A percentile compares a stretch with the other conserved stretches of the same genome.
Conservation (phyloP, 92 coral and sea anemone species). For the Meandrina meandrites region DNA sequence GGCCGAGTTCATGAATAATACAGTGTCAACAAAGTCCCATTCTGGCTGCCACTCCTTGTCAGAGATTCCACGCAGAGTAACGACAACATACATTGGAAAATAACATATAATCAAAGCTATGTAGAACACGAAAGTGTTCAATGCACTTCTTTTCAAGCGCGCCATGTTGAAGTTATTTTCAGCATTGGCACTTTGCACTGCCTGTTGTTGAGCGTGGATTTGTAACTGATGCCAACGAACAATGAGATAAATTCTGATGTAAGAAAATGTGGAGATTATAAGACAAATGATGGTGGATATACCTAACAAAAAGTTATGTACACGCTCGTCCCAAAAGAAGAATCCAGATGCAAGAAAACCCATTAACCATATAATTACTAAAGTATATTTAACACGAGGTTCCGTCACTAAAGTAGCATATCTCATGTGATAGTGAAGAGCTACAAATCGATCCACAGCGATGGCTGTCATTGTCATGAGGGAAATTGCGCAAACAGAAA, state of each 20-base stretch:
- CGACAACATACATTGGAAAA: background rate
- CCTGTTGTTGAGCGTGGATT: background rate
- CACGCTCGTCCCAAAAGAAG: background rate
- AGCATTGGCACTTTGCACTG: background rate
- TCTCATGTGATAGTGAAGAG: constrained; percentile 30
- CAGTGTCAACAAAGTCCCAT: background rate
- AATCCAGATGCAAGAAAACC: background rate
- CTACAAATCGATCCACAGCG: constrained; percentile 27
- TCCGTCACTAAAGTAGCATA: constrained; percentile 15
- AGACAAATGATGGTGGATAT: background rate
- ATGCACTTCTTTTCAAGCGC: background rate
- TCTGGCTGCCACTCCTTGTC: background rate
- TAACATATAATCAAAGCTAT: background rate
- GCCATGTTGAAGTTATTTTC: background rate
- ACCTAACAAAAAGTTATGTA: background rate
- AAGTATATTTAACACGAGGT: background rate
- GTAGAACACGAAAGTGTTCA: background rate
- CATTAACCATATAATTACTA: background rate
- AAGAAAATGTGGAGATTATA: background rate
- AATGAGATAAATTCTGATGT: background rate
- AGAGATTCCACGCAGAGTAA: background rate
- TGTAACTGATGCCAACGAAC: background rate
- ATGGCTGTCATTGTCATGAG: background rate
- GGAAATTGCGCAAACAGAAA: background rate
- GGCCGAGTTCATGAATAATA: background rate